Percentiles rank a stretch among this genome's conserved stretches.
phyloP scores from a whole-genome alignment of 2,888 invertebrate genomes.

The Philaethria dido region DNA sequence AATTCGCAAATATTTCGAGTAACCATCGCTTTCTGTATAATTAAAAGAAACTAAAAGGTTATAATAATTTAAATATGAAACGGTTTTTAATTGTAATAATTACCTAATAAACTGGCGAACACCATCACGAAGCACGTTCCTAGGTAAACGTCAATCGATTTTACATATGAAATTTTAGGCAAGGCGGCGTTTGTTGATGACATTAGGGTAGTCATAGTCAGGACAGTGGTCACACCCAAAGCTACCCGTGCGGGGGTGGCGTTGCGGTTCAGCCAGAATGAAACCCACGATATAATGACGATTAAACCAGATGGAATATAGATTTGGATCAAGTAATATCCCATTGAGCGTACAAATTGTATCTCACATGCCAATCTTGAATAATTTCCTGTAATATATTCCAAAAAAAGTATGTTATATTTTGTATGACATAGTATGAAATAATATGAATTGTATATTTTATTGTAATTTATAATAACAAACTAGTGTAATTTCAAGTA shows the following conservation, averaged over 20 bases:
- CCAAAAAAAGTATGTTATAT: slow-evolving; percentile 4
- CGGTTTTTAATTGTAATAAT: slow-evolving; percentile 52
- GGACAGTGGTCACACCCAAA: slow-evolving; percentile 96
- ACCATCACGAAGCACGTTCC: slow-evolving; percentile 99
- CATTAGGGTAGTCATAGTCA: slow-evolving; percentile 99
- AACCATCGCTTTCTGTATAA: not conserved
- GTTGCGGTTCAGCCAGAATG: slow-evolving; percentile 97
- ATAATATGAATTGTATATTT: not conserved
- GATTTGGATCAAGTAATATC: slow-evolving; percentile 99
- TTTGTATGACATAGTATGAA: too few species aligned
- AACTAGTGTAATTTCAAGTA: not conserved
- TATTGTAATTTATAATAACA: not conserved
- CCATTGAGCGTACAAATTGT: slow-evolving; percentile 98
- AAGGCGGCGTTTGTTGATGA: slow-evolving; percentile 97
- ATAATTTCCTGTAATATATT: slow-evolving; percentile 91
- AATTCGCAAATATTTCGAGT: slow-evolving; percentile 16
- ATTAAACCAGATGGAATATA: slow-evolving; percentile 98
- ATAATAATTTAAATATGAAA: not conserved
- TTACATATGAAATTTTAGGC: slow-evolving; percentile 99
- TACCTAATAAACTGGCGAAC: slow-evolving; percentile 97
- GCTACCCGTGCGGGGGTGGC: slow-evolving; percentile 97
- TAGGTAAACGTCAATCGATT: slow-evolving; percentile 98
- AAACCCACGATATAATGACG: slow-evolving; percentile 98
- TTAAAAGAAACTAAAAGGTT: not conserved
- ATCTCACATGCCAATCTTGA: slow-evolving; percentile 98